Evolutionary conservation across 2,113 vertebrate species (phyloP).

Genomic region (Micromys minutus): DNA sequence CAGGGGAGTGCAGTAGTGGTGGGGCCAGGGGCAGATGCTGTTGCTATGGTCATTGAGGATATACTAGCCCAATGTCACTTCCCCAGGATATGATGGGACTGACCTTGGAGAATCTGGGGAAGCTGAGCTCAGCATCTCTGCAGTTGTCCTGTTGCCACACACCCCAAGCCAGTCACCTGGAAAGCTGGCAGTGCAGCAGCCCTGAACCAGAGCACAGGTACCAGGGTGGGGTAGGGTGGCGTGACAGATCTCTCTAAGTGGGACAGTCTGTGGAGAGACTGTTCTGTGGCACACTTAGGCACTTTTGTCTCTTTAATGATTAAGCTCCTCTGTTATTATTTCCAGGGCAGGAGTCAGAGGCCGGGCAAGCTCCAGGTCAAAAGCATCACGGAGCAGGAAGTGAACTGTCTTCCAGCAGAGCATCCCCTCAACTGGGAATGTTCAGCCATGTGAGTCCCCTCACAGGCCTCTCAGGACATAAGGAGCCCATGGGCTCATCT

Average conservation of each 20-base stretch:
- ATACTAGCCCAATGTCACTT: accelerated
- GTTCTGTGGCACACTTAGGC: not conserved
- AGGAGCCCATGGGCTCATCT: not conserved
- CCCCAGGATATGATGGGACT: not conserved
- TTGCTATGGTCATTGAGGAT: not conserved
- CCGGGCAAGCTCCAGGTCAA: not conserved
- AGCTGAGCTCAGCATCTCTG: accelerated
- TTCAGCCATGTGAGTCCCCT: accelerated
- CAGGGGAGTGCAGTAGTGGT: not conserved
- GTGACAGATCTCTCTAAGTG: not conserved
- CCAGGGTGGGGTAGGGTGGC: not conserved
- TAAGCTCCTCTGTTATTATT: not conserved
- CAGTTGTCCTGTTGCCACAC: accelerated
- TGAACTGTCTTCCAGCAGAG: not conserved
- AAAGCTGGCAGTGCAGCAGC: not conserved
- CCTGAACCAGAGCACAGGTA: not conserved
- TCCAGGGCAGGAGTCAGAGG: not conserved
- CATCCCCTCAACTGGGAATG: not conserved
- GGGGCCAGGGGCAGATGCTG: not conserved
- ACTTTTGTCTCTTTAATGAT: not conserved
- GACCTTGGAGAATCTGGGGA: not conserved
- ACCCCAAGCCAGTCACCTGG: not conserved
- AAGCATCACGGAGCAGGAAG: not conserved
- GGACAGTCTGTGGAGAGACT: not conserved
- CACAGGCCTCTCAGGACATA: not conserved